Percentiles rank a stretch among this genome's conserved stretches.
These are phyloP conservation scores for Pammene aurita DNA, from an alignment of 2,888 invertebrate species.

Conservation along the genomic window DNA sequence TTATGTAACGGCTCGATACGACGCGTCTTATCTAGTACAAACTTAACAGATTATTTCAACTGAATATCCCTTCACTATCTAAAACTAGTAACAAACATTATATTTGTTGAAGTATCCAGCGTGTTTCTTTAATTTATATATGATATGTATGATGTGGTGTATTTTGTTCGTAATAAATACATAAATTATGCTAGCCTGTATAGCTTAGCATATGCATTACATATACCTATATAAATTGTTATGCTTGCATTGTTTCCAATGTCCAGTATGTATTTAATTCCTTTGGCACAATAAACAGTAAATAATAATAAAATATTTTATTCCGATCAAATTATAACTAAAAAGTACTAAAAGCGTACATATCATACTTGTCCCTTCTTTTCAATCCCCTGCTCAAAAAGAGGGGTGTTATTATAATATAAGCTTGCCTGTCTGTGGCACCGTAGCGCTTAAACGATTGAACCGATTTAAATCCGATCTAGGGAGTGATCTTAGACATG, in stretches of 20 bases:
- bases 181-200: constrained; percentile 65
- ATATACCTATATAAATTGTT: constrained; percentile 68
- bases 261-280: constrained; percentile 81
- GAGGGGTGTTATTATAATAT: no score
- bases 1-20: constrained; percentile 24
- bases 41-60: constrained; percentile 20
- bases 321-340: constrained; percentile 20
- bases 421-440: no score
- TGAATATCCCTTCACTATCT: constrained; percentile 27
- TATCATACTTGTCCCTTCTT: neutral
- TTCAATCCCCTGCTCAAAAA: no score
- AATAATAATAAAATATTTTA: constrained; percentile 60
- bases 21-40: constrained; percentile 23
- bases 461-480: no score
- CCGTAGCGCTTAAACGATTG: no score
- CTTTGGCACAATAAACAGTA: constrained; percentile 82
- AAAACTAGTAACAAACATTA: constrained; percentile 54
- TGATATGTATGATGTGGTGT: constrained; percentile 52
- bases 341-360: no score
- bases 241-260: constrained; percentile 82
- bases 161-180: constrained; percentile 52
- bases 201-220: constrained; percentile 73
- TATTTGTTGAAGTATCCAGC: constrained; percentile 52
- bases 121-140: constrained; percentile 55
- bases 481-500: no score